These are phyloP conservation scores for Struthio camelus DNA, from an alignment of 2,113 vertebrate species.

Conservation along the genomic window DNA sequence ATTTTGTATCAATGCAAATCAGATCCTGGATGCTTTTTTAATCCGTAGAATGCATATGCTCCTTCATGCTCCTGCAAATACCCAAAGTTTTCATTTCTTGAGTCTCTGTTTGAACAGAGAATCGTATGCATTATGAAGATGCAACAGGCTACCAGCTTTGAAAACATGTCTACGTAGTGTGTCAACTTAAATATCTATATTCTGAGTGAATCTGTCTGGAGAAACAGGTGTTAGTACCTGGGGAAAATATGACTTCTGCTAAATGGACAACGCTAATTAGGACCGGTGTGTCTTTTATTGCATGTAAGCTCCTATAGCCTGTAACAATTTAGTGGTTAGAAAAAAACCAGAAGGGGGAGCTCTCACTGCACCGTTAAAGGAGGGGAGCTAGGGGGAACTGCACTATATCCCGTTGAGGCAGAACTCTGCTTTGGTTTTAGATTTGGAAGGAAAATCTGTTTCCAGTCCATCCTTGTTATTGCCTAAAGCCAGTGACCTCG, in stretches of 20 bases:
- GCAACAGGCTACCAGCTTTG: background rate
- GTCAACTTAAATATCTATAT: too few species aligned
- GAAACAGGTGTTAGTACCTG: background rate
- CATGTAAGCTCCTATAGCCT: rapidly evolving
- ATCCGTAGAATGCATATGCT: background rate
- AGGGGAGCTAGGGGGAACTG: background rate
- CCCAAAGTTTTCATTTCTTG: background rate
- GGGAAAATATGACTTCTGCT: background rate
- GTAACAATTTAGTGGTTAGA: background rate
- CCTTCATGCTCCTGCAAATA: background rate
- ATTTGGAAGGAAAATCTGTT: background rate
- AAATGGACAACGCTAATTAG: rapidly evolving
- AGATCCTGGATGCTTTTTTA: background rate
- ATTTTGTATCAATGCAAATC: background rate
- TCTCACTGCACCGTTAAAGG: background rate
- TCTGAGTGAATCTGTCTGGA: background rate
- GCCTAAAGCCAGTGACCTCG: background rate
- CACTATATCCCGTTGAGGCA: rapidly evolving
- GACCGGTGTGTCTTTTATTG: background rate
- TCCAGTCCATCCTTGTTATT: background rate
- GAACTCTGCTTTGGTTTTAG: background rate
- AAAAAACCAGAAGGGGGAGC: slow-evolving; percentile 9
- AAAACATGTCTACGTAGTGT: background rate
- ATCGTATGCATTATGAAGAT: background rate
- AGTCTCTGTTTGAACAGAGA: background rate